Conservation (phyloP, 2,113 vertebrate species). For the Telmatochromis brachygnathus region DNA sequence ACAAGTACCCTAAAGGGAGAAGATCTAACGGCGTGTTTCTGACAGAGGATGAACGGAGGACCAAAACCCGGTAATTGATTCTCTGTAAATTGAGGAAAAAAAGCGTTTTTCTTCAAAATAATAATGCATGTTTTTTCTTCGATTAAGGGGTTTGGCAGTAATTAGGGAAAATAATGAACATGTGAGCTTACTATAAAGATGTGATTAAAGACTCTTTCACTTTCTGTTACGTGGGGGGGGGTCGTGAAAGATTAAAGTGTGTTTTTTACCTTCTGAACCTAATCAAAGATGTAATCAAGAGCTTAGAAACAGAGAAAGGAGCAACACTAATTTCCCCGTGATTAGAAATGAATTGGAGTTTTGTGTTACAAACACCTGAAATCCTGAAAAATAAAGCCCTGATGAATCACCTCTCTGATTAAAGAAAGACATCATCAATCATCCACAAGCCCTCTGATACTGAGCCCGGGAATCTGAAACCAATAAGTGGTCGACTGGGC, state of each 20-base stretch:
- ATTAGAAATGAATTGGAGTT: conserved; percentile 3
- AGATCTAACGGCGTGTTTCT: background rate
- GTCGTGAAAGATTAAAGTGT: background rate
- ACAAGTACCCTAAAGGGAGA: background rate
- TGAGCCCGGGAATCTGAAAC: background rate
- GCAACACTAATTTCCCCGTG: background rate
- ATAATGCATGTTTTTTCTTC: background rate
- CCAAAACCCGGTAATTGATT: background rate
- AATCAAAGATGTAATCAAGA: conserved; percentile 15
- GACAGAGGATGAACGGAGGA: background rate
- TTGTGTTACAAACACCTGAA: conserved; percentile 27
- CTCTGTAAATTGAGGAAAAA: background rate
- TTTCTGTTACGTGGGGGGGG: background rate
- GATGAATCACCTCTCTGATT: conserved; percentile 52
- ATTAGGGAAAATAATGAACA: background rate
- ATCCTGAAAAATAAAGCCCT: background rate
- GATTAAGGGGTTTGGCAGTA: background rate
- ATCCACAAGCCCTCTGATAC: background rate
- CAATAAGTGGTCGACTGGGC: conserved; percentile 25
- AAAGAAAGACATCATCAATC: conserved; percentile 53
- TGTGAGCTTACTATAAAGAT: background rate
- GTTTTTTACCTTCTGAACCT: background rate
- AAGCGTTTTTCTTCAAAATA: background rate
- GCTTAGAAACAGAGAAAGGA: background rate
- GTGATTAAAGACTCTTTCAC: background rate